phyloP scores from a whole-genome alignment of 2,113 vertebrate species.

The Rafetus swinhoei region DNA sequence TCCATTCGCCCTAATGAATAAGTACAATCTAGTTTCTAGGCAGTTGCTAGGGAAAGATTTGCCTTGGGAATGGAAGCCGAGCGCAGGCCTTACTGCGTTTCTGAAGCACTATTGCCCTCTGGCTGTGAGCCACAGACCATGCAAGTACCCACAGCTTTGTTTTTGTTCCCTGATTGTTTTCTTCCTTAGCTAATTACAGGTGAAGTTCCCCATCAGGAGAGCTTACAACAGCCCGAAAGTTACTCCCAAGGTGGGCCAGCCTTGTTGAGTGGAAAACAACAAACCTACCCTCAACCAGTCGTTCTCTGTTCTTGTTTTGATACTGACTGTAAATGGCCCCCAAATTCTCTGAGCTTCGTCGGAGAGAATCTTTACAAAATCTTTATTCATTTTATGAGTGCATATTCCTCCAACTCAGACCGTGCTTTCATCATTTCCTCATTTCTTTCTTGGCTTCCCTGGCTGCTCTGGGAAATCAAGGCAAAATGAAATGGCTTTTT shows the following conservation, averaged over 20 bases:
- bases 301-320: not conserved
- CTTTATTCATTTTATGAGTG: not conserved
- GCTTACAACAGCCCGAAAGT: fast-evolving
- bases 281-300: not conserved
- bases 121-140: conserved; percentile 34
- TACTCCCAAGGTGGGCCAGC: not conserved
- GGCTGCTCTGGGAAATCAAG: not conserved
- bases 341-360: not conserved
- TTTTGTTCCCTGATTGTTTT: fast-evolving
- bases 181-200: fast-evolving
- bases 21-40: conserved; percentile 42
- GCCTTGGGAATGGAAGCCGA: not conserved
- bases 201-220: not conserved
- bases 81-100: not conserved
- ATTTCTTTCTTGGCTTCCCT: not conserved
- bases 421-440: not conserved
- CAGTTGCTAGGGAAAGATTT: conserved; percentile 47
- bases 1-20: conserved; percentile 59
- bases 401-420: not conserved
- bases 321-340: not conserved
- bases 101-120: conserved; percentile 69
- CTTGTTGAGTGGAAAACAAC: not conserved
- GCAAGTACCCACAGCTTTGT: not conserved
- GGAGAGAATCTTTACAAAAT: not conserved
- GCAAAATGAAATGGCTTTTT: not conserved